Evolutionary conservation across 2,888 invertebrate genomes (phyloP).

Genomic region (Ophion ventricosus): DNA sequence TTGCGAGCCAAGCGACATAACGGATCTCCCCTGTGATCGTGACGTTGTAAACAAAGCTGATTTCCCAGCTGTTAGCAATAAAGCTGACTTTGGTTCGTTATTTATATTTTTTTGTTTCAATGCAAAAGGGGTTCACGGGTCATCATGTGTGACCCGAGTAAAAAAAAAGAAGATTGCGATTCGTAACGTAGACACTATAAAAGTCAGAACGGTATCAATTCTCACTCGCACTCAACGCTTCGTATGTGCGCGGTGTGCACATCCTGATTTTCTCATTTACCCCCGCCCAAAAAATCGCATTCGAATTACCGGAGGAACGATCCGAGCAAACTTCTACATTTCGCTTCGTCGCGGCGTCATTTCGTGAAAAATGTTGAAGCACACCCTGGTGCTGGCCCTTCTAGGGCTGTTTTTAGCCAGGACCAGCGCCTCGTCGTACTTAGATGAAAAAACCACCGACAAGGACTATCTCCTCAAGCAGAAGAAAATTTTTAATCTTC

Average conservation of each 20-base stretch:
- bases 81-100: neutral
- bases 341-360: neutral
- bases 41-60: conserved; percentile 28
- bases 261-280: conserved; percentile 13
- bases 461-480: conserved; percentile 77
- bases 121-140: conserved; percentile 39
- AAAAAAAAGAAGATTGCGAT: conserved; percentile 35
- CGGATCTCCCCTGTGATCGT: conserved; percentile 21
- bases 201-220: conserved; percentile 26
- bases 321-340: neutral
- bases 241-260: conserved; percentile 11
- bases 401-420: conserved; percentile 64
- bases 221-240: neutral
- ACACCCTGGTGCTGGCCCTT: conserved; percentile 74
- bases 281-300: conserved; percentile 8
- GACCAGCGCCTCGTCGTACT: conserved; percentile 68
- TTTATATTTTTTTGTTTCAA: neutral
- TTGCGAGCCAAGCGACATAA: conserved; percentile 1
- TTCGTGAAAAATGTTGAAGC: conserved; percentile 68
- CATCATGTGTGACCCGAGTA: conserved; percentile 40
- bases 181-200: conserved; percentile 37
- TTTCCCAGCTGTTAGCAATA: conserved; percentile 18
- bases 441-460: conserved; percentile 71
- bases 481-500: conserved; percentile 76
- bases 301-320: neutral